Percentiles rank a stretch among this genome's conserved stretches.
Conservation (phyloP, 1,140 invertebrate genomes). For the Hypsibius dujardini region DNA sequence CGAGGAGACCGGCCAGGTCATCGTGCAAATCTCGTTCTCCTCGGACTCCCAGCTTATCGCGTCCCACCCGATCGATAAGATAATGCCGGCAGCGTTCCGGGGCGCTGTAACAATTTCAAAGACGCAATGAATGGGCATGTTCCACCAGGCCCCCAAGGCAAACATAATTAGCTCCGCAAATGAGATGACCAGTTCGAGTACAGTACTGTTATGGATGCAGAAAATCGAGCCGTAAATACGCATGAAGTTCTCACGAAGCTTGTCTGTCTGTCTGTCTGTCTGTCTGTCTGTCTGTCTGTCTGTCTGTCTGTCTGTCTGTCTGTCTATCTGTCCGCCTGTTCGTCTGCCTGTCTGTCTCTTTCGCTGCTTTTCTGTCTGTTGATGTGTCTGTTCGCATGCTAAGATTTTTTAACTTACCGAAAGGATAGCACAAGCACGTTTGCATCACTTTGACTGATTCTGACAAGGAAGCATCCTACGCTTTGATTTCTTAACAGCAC, state of each 20-base stretch:
- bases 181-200: too few relatives aligned
- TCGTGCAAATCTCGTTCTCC: not conserved
- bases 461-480: not conserved
- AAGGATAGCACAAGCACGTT: not conserved
- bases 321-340: not conserved
- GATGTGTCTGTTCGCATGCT: not conserved
- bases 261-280: too few relatives aligned
- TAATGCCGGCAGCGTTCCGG: conserved; percentile 14
- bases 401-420: not conserved
- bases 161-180: not conserved
- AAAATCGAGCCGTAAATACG: too few relatives aligned
- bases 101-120: not conserved
- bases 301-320: too few relatives aligned
- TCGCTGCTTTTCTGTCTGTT: not conserved
- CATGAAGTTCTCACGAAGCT: too few relatives aligned
- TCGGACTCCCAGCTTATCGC: not conserved
- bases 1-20: not conserved
- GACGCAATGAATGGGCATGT: not conserved
- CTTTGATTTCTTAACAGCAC: not conserved
- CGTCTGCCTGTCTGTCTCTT: not conserved
- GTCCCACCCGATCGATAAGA: not conserved
- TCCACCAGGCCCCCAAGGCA: not conserved
- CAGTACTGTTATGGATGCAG: too few relatives aligned
- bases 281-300: too few relatives aligned
- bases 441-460: not conserved